Conservation (phyloP, 2,888 invertebrate genomes). For the Trisateles emortualis region DNA sequence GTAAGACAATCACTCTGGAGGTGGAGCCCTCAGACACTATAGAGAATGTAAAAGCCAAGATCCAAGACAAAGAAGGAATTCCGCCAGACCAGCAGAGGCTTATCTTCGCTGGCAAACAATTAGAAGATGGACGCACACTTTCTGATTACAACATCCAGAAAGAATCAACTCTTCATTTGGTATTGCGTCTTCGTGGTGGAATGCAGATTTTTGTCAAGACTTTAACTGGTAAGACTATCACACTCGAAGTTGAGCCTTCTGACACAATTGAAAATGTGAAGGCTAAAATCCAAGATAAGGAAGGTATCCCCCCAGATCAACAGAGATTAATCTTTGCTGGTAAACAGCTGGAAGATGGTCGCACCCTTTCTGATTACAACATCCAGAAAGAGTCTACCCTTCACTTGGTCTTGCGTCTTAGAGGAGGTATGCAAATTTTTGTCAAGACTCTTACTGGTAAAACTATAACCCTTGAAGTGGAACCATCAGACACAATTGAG, state of each 20-base stretch:
- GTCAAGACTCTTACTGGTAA: conserved; percentile 70
- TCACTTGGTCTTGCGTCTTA: conserved; percentile 70
- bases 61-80: conserved; percentile 74
- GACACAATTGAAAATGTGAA: conserved; percentile 77
- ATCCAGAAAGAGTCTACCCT: conserved; percentile 77
- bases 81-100: conserved; percentile 73
- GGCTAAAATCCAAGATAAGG: conserved; percentile 76
- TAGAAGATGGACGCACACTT: conserved; percentile 71
- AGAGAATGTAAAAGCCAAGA: conserved; percentile 74
- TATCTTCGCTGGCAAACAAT: conserved; percentile 72
- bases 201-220: conserved; percentile 79
- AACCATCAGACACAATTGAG: conserved; percentile 68
- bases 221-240: conserved; percentile 74
- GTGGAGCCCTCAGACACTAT: conserved; percentile 73
- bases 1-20: conserved; percentile 69
- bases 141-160: conserved; percentile 76
- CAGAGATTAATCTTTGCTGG: conserved; percentile 75
- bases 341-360: conserved; percentile 74
- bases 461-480: conserved; percentile 70
- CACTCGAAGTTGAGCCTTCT: conserved; percentile 70
- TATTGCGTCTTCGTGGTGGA: conserved; percentile 69
- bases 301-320: conserved; percentile 76
- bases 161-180: conserved; percentile 70
- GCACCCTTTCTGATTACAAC: conserved; percentile 74
- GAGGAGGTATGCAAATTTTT: conserved; percentile 75